A percentile compares a stretch with the other conserved stretches of the same genome.
These are phyloP conservation scores for Diabrotica undecimpunctata DNA, from an alignment of 1,140 invertebrate genomes.

Conservation along the genomic window DNA sequence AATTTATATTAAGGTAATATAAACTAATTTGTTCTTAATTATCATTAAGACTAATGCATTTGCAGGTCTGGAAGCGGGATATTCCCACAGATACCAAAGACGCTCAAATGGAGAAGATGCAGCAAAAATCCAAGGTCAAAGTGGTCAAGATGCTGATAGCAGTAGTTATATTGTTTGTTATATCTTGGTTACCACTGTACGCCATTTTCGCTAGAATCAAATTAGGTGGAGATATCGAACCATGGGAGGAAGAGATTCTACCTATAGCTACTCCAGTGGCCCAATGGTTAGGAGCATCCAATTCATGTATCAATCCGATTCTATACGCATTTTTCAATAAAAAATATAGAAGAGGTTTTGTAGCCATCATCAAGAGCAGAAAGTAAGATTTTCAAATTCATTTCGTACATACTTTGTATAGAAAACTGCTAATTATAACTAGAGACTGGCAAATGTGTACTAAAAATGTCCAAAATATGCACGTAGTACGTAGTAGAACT, in stretches of 20 bases:
- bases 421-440: too few species aligned
- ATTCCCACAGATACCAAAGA: constrained; percentile 89
- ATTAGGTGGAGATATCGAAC: constrained; percentile 64
- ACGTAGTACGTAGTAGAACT: too few species aligned
- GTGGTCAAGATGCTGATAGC: constrained; percentile 96
- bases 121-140: constrained; percentile 89
- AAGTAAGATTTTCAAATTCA: constrained; percentile 39
- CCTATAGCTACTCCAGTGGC: constrained; percentile 83
- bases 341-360: constrained; percentile 90
- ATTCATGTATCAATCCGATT: constrained; percentile 96
- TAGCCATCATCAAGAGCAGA: constrained; percentile 79
- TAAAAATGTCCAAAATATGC: too few species aligned
- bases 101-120: constrained; percentile 85
- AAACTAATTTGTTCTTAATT: not conserved
- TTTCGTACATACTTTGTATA: too few species aligned
- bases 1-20: constrained; percentile 74
- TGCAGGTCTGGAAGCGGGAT: constrained; percentile 70
- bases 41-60: not conserved
- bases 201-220: constrained; percentile 85
- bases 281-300: constrained; percentile 93
- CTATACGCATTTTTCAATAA: constrained; percentile 98
- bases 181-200: constrained; percentile 94
- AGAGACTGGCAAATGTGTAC: too few species aligned
- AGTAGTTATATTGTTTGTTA: constrained; percentile 89
- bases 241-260: constrained; percentile 74